phyloP scores from a whole-genome alignment of 2,797 vertebrate species.

The Epinephelus malabaricus region DNA sequence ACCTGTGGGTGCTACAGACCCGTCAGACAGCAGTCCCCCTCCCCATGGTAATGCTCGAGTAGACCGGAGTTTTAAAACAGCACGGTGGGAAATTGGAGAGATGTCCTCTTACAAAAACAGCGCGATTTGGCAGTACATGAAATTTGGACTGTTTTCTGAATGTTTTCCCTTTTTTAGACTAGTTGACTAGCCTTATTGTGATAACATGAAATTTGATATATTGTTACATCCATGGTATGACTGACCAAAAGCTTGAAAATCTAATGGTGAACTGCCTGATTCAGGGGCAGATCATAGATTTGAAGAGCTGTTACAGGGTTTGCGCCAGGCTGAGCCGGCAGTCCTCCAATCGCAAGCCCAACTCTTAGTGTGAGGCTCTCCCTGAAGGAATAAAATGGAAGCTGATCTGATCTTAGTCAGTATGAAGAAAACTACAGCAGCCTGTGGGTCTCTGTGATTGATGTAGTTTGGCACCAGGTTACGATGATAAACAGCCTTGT shows the following conservation, averaged over 20 bases:
- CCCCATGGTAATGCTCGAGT: too few species aligned
- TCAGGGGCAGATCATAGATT: background rate
- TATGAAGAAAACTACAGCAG: slow-evolving; percentile 8
- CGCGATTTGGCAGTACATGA: too few species aligned
- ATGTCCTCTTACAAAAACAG: too few species aligned
- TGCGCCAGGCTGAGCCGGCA: background rate
- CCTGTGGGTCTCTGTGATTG: background rate
- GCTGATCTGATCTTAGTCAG: slow-evolving; percentile 32
- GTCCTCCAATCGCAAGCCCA: slow-evolving; percentile 4
- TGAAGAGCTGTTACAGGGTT: background rate
- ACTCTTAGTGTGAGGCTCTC: slow-evolving; percentile 14
- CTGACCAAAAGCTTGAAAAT: background rate
- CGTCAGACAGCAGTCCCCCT: too few species aligned
- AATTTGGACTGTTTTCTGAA: too few species aligned
- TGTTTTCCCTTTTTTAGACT: too few species aligned
- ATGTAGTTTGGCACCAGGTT: background rate
- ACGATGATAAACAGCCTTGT: slow-evolving; percentile 13
- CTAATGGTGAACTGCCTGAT: background rate
- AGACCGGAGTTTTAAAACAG: too few species aligned
- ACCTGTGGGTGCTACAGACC: too few species aligned
- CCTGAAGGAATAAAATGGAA: slow-evolving; percentile 13
- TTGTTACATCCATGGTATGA: too few species aligned
- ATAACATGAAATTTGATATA: too few species aligned
- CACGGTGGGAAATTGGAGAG: too few species aligned
- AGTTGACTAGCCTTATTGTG: too few species aligned